phyloP scores from a whole-genome alignment of 2,797 vertebrate genomes.

The Pipistrellus pygmaeus region DNA sequence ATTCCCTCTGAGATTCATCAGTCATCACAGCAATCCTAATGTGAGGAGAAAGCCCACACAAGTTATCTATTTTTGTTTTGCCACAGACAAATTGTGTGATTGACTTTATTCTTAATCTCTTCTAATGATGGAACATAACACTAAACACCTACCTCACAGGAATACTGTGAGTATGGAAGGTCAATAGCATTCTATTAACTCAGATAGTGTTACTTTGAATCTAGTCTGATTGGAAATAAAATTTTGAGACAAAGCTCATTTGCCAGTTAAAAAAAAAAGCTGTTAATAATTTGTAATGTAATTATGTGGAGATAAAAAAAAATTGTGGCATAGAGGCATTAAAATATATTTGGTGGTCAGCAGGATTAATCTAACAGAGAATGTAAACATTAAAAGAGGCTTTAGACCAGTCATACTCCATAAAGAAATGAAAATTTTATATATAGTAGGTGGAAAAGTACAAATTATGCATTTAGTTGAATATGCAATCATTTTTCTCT shows the following conservation, averaged over 20 bases:
- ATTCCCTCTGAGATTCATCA: no score
- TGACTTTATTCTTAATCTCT: background rate
- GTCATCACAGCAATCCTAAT: background rate
- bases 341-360: background rate
- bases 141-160: background rate
- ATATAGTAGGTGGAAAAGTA: background rate
- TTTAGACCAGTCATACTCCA: background rate
- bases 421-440: background rate
- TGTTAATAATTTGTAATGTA: constrained; percentile 12
- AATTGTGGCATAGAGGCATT: background rate
- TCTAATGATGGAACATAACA: background rate
- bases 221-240: constrained; percentile 9
- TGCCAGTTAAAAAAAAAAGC: background rate
- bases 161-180: background rate
- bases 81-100: background rate
- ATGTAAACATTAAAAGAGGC: background rate
- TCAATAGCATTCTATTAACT: background rate
- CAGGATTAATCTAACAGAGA: background rate
- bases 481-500: background rate
- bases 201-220: background rate
- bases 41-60: background rate
- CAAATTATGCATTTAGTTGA: background rate
- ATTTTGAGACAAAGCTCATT: constrained; percentile 18
- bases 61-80: constrained; percentile 16
- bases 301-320: background rate